Conservation (phyloP, 2,113 vertebrate genomes). For the Theristicus caerulescens region DNA sequence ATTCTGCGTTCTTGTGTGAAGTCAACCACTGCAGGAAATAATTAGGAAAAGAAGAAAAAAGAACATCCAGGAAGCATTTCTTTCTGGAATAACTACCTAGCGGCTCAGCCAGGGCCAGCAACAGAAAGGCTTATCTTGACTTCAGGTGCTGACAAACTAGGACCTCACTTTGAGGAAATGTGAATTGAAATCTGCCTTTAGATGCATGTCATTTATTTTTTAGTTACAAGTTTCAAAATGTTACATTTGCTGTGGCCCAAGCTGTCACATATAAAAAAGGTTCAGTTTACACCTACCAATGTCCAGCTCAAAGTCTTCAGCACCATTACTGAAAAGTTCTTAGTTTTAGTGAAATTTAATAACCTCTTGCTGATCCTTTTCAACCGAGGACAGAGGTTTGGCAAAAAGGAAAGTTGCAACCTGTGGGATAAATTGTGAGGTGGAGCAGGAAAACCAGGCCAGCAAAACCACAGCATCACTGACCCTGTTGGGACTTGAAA, state of each 20-base stretch:
- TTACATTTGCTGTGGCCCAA: background rate
- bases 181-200: background rate
- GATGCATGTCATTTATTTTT: background rate
- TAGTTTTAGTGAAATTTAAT: background rate
- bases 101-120: background rate
- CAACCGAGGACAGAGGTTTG: background rate
- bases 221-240: background rate
- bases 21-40: background rate
- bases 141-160: background rate
- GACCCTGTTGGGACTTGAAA: background rate
- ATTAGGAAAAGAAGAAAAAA: background rate
- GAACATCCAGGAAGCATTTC: background rate
- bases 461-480: background rate
- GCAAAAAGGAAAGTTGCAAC: background rate
- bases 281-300: background rate
- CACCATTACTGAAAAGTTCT: background rate
- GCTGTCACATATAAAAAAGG: background rate
- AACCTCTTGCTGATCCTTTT: background rate
- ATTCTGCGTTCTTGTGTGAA: background rate
- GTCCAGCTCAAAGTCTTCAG: slow-evolving; percentile 1
- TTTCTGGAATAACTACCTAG: background rate
- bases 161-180: background rate
- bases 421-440: background rate
- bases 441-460: background rate
- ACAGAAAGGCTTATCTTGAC: background rate